These are phyloP conservation scores for Clangula hyemalis DNA, from an alignment of 2,797 vertebrate species.

Conservation along the genomic window DNA sequence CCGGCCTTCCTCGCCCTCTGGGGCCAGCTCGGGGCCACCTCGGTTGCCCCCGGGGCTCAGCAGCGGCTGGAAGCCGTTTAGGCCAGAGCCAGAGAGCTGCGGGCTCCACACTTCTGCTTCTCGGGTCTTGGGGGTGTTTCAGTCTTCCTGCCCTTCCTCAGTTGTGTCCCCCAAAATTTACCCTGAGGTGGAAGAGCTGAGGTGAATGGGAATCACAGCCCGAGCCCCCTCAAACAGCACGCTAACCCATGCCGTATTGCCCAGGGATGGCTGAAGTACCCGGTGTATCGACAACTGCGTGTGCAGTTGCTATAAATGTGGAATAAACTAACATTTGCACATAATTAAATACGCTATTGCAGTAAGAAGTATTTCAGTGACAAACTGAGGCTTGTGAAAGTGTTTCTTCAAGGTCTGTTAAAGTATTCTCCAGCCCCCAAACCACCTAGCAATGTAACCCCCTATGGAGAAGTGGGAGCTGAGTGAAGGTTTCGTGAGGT, in stretches of 20 bases:
- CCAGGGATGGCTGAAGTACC: fast-evolving
- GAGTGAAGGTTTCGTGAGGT: not conserved
- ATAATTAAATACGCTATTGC: fast-evolving
- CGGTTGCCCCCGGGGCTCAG: not conserved
- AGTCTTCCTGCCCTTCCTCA: fast-evolving
- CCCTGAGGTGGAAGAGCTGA: fast-evolving
- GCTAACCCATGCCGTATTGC: fast-evolving
- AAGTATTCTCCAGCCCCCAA: fast-evolving
- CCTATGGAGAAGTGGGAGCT: fast-evolving
- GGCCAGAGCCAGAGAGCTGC: not conserved
- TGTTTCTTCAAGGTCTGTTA: fast-evolving
- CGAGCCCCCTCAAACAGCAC: fast-evolving
- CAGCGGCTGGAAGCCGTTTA: fast-evolving
- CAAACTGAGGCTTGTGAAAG: fast-evolving
- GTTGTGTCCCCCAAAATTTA: fast-evolving
- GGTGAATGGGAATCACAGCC: fast-evolving
- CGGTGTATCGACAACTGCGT: fast-evolving
- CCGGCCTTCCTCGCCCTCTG: fast-evolving
- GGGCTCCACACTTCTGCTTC: fast-evolving
- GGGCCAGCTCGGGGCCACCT: not conserved
- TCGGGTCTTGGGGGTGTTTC: fast-evolving
- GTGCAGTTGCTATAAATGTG: fast-evolving
- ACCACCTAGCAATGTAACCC: fast-evolving
- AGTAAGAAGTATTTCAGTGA: fast-evolving
- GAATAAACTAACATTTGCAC: not conserved